Base-by-base conservation (phyloP, 2,888 invertebrate species). In the Lumbricus terrestris region DNA sequence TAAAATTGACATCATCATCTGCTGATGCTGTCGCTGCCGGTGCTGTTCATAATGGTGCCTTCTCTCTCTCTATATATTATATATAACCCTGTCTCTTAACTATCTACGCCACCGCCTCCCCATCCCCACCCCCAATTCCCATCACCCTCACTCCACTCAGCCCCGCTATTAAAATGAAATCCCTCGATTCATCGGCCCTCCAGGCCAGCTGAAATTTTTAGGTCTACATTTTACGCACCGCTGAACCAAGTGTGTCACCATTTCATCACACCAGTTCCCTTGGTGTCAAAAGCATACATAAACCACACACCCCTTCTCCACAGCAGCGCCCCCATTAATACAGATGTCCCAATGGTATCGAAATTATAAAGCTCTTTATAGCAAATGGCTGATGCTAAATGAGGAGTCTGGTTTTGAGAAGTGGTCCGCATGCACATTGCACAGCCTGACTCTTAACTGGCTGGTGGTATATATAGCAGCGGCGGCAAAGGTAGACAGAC, bases 141-240 rank as follows among this genome's bases (percentile, higher is more conserved):
- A n/a, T 29, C 33, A 29, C 82, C 29, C 82, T 11, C 23, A 6
- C 85, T 85, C 37, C 85, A 6, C 23, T 35, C 35, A 11, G 35
- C 85, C 85, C 85, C 85, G 34, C 34, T 34, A 85, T 85, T 85
- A 85, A 85, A 85, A 85, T 85, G 85, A 85, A 85, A 35, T 85
- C 37, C 35, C 69, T 69, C 29, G n/a, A 69, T 69, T 69, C 85
- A 35, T 20, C 20, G 20, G 37, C 85, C 85, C 35, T 85, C 35
- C 34, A 85, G 37, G 23, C 23, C 18, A 16, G 20, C 85, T 85
- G 85, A 85, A 85, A 85, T 34, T 85, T 85, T 85, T 85, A 85
- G 35, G 85, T 85, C 35, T 37, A 85, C 85, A n/a, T 23, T 85
- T 37, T 35, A 13, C 37, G 85, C 85, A 85, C 69, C 13, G 69